Percentiles rank a stretch among this genome's conserved stretches.
Evolutionary conservation across 2,888 invertebrate genomes (phyloP).

Genomic region (Agrotis puta): DNA sequence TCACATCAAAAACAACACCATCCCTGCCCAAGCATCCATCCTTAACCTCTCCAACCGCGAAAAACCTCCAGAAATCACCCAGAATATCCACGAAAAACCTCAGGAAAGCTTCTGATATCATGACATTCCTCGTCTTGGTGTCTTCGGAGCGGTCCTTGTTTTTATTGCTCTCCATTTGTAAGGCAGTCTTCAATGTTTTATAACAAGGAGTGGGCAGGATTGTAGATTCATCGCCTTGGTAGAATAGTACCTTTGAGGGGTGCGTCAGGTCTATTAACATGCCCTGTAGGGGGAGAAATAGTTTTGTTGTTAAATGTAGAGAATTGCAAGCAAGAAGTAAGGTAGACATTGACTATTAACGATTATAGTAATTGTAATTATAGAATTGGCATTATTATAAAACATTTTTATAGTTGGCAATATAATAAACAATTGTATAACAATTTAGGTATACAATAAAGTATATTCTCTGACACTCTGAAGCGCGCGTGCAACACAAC

Average conservation of each 20-base stretch:
- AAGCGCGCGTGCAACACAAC: too few species aligned
- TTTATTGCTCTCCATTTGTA: constrained; percentile 84
- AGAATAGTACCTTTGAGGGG: constrained; percentile 91
- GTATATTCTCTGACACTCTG: too few species aligned
- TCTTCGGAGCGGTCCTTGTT: constrained; percentile 78
- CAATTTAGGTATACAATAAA: too few species aligned
- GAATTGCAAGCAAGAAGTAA: neutral
- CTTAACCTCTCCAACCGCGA: constrained; percentile 74
- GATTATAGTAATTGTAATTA: too few species aligned
- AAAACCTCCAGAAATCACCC: constrained; percentile 93
- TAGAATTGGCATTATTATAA: too few species aligned
- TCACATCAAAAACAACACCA: constrained; percentile 85
- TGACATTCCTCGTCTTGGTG: constrained; percentile 92
- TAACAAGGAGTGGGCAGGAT: constrained; percentile 93
- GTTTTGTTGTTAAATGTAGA: neutral
- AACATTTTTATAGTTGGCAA: too few species aligned
- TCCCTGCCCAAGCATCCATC: constrained; percentile 80
- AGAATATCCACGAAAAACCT: constrained; percentile 94
- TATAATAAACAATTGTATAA: too few species aligned
- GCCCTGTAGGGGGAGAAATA: constrained; percentile 87
- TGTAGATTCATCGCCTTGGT: constrained; percentile 94
- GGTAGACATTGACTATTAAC: too few species aligned
- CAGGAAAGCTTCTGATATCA: constrained; percentile 94
- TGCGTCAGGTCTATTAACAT: constrained; percentile 93
- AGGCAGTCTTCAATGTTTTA: constrained; percentile 92